Conservation (phyloP, 2,797 vertebrate genomes). For the Craterocephalus amniculus region DNA sequence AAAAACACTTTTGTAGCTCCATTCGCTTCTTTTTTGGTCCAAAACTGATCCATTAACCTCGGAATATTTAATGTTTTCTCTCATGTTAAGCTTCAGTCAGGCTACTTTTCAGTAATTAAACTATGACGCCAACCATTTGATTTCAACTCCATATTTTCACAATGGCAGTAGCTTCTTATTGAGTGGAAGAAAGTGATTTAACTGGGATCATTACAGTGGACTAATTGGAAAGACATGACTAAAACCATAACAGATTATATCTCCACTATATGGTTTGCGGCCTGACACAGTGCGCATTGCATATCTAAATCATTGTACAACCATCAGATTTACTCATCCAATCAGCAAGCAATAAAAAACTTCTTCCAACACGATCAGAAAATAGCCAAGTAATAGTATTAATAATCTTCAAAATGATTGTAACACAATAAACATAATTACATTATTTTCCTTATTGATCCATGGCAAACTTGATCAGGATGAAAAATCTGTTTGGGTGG, state of each 20-base stretch:
- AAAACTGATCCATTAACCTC: neutral
- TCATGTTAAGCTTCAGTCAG: neutral
- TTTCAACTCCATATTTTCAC: neutral
- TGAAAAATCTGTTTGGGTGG: too few species aligned
- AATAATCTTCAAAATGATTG: neutral
- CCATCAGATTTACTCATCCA: neutral
- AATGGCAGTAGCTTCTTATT: neutral
- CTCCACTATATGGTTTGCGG: neutral
- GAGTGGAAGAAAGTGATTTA: neutral
- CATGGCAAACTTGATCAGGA: too few species aligned
- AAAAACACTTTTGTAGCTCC: neutral
- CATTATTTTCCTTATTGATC: neutral
- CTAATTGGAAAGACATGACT: neutral
- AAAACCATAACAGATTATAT: neutral
- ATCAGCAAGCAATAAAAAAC: neutral
- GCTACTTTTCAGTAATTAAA: too few species aligned
- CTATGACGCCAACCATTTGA: too few species aligned
- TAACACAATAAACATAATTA: neutral
- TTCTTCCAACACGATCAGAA: too few species aligned
- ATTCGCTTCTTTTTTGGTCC: neutral
- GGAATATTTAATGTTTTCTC: neutral
- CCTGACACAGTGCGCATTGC: neutral
- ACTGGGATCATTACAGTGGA: neutral
- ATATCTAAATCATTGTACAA: neutral
- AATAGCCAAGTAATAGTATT: too few species aligned